phyloP scores from a whole-genome alignment of 1,140 invertebrate species.

The Caenorhabditis briggsae region DNA sequence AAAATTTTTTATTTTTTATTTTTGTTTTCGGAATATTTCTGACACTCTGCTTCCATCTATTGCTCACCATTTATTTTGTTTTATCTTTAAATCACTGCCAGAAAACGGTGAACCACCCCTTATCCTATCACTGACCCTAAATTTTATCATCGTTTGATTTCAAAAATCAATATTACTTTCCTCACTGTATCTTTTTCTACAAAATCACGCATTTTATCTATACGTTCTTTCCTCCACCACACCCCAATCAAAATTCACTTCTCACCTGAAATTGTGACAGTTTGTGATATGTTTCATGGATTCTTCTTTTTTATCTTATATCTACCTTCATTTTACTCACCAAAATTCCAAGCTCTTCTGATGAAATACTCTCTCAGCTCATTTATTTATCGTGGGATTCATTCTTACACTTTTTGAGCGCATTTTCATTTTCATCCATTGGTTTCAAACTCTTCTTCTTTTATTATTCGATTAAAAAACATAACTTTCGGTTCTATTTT shows the following conservation, averaged over 20 bases:
- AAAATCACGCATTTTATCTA: constrained; percentile 29
- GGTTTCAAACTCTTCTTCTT: constrained; percentile 27
- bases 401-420: constrained; percentile 27
- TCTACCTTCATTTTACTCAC: too few relatives aligned
- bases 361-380: constrained; percentile 31
- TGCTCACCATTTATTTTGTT: background rate
- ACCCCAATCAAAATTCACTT: background rate
- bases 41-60: background rate
- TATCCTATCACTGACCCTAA: background rate
- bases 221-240: background rate
- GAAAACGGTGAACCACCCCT: constrained; percentile 20
- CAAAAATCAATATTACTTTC: background rate
- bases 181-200: background rate
- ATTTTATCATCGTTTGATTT: background rate
- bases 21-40: background rate
- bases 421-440: constrained; percentile 50
- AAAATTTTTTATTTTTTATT: too few relatives aligned
- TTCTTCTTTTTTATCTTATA: background rate
- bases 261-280: constrained; percentile 42
- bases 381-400: constrained; percentile 23
- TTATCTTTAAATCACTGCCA: constrained; percentile 29
- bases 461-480: background rate
- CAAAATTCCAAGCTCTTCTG: background rate
- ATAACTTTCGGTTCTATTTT: background rate
- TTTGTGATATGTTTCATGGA: constrained; percentile 43